Percentiles rank a stretch among this genome's conserved stretches.
phyloP scores from a whole-genome alignment of 1,140 invertebrate species.

The Augochlora pura region DNA sequence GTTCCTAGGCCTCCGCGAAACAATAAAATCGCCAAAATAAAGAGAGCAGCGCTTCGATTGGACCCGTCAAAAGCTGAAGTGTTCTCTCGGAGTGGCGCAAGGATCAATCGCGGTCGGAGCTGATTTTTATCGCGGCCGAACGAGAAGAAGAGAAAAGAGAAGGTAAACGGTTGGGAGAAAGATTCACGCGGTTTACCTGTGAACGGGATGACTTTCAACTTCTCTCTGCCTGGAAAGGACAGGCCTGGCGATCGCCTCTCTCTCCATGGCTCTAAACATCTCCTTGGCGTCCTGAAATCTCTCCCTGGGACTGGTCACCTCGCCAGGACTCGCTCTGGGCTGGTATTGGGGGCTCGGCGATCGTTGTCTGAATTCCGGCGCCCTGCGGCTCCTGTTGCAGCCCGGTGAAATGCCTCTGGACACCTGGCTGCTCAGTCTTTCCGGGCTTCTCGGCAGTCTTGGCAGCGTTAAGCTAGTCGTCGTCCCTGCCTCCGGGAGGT shows the following conservation, averaged over 20 bases:
- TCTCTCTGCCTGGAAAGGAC: constrained; percentile 73
- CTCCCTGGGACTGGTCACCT: constrained; percentile 83
- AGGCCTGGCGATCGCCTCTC: constrained; percentile 82
- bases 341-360: constrained; percentile 80
- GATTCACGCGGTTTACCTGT: constrained; percentile 62
- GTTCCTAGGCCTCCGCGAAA: too few relatives aligned
- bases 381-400: constrained; percentile 64
- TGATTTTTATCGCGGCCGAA: too few relatives aligned
- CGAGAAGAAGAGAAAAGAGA: not conserved
- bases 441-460: constrained; percentile 73
- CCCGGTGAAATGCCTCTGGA: constrained; percentile 68
- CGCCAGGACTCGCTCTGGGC: constrained; percentile 70
- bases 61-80: too few relatives aligned
- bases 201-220: constrained; percentile 69
- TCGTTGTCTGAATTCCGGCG: constrained; percentile 79
- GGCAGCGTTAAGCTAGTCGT: constrained; percentile 72
- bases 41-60: too few relatives aligned
- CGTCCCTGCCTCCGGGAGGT: constrained; percentile 68
- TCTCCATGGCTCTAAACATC: constrained; percentile 89
- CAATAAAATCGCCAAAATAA: too few relatives aligned
- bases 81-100: too few relatives aligned
- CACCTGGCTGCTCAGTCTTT: constrained; percentile 64
- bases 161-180: not conserved
- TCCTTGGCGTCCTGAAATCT: constrained; percentile 91
- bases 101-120: too few relatives aligned